phyloP scores from a whole-genome alignment of 2,113 vertebrate species.

The Pedetes capensis region DNA sequence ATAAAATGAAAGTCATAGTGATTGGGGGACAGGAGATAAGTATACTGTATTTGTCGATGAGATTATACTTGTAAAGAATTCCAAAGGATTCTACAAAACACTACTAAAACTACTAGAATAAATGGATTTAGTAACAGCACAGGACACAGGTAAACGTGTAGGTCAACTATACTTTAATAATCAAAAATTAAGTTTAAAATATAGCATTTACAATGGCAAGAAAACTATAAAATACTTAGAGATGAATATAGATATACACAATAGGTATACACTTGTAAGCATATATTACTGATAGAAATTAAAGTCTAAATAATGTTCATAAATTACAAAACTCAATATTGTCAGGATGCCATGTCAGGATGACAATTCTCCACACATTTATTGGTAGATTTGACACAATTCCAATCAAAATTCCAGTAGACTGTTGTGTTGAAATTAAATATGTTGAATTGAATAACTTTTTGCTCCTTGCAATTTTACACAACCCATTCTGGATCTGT shows the following conservation, averaged over 20 bases:
- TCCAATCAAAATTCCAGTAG: not conserved
- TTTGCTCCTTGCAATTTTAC: not conserved
- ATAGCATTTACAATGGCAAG: not conserved
- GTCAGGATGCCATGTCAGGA: not conserved
- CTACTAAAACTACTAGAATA: not conserved
- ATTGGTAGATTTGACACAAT: not conserved
- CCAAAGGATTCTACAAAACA: not conserved
- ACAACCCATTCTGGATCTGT: not conserved
- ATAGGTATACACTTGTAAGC: not conserved
- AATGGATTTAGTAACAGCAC: not conserved
- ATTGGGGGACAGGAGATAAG: not conserved
- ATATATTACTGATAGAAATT: not conserved
- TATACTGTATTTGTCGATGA: not conserved
- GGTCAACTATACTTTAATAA: not conserved
- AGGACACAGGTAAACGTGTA: not conserved
- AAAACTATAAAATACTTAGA: not conserved
- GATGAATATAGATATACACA: not conserved
- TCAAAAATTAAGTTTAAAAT: conserved; percentile 2
- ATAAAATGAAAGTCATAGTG: not conserved
- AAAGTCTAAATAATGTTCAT: not conserved
- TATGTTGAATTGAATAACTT: not conserved
- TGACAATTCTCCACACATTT: not conserved
- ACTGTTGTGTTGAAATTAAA: not conserved
- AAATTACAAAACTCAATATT: not conserved
- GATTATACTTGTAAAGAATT: not conserved